Conservation (phyloP, 2,888 invertebrate species). For the Yponomeuta evonymella region DNA sequence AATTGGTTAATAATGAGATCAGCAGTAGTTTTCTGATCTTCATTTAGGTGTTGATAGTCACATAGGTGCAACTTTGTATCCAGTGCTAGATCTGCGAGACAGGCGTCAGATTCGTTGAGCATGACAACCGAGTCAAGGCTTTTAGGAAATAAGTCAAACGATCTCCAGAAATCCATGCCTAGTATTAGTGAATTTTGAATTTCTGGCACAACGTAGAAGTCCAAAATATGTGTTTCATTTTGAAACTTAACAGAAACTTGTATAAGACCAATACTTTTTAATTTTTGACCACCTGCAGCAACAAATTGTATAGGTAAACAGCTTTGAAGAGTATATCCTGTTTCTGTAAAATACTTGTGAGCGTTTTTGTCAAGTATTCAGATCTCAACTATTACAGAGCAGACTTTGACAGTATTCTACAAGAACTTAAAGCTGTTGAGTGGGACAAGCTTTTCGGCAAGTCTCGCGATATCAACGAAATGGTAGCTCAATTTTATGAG, state of each 20-base stretch:
- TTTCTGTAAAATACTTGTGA: constrained; percentile 16
- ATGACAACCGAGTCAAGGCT: not conserved
- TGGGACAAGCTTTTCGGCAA: no score
- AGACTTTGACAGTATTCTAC: no score
- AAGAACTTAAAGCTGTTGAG: no score
- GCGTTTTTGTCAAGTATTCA: constrained; percentile 24
- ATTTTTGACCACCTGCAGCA: constrained; percentile 22
- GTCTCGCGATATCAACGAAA: no score
- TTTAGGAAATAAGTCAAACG: constrained; percentile 8
- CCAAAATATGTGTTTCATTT: not conserved
- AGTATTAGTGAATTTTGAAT: constrained; percentile 7
- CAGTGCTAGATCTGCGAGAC: not conserved
- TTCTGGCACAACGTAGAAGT: constrained; percentile 13
- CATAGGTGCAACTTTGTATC: not conserved
- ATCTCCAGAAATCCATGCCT: constrained; percentile 15
- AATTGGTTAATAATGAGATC: constrained; percentile 20
- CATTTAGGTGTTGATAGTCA: constrained; percentile 10
- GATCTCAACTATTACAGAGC: no score
- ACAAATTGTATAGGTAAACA: constrained; percentile 9
- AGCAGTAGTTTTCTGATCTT: constrained; percentile 8
- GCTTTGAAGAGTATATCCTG: not conserved
- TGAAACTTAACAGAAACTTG: constrained; percentile 13
- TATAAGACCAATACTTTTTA: constrained; percentile 21
- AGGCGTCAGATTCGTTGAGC: not conserved
- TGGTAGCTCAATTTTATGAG: no score